A percentile compares a stretch with the other conserved stretches of the same genome.
Conservation (phyloP, 2,888 invertebrate species). For the Polyommatus icarus region DNA sequence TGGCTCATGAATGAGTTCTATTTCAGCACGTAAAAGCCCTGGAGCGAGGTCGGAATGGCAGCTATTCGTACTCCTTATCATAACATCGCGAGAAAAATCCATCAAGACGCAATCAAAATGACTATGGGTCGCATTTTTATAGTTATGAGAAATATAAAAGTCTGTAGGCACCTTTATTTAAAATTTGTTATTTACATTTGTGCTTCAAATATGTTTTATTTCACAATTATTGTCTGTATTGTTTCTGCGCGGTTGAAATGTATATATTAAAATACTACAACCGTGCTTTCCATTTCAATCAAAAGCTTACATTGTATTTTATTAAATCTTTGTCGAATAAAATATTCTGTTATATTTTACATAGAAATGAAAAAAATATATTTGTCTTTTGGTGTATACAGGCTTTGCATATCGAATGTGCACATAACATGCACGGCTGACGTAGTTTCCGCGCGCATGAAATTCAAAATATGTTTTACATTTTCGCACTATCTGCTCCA, state of each 20-base stretch:
- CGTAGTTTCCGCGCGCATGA: conserved; percentile 18
- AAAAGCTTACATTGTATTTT: not conserved
- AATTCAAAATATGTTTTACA: conserved; percentile 28
- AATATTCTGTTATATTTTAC: not conserved
- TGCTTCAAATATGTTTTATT: not conserved
- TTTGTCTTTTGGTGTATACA: conserved; percentile 19
- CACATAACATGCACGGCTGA: conserved; percentile 21
- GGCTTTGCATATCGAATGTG: conserved; percentile 14
- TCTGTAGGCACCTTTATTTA: not conserved
- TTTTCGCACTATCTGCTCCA: conserved; percentile 17
- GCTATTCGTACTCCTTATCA: conserved; percentile 24
- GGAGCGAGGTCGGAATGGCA: conserved; percentile 27
- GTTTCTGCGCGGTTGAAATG: not conserved
- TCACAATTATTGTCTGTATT: not conserved
- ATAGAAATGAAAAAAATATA: not conserved
- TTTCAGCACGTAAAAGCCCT: conserved; percentile 27
- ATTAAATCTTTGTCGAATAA: not conserved
- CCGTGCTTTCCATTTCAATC: not conserved
- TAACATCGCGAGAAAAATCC: conserved; percentile 27
- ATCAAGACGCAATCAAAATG: conserved; percentile 27
- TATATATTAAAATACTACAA: not conserved
- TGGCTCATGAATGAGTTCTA: conserved; percentile 7
- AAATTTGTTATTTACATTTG: not conserved
- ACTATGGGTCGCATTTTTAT: conserved; percentile 7
- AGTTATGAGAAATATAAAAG: conserved; percentile 1